These are phyloP conservation scores for Xenentodon cancila DNA, from an alignment of 2,797 vertebrate genomes.

Conservation along the genomic window DNA sequence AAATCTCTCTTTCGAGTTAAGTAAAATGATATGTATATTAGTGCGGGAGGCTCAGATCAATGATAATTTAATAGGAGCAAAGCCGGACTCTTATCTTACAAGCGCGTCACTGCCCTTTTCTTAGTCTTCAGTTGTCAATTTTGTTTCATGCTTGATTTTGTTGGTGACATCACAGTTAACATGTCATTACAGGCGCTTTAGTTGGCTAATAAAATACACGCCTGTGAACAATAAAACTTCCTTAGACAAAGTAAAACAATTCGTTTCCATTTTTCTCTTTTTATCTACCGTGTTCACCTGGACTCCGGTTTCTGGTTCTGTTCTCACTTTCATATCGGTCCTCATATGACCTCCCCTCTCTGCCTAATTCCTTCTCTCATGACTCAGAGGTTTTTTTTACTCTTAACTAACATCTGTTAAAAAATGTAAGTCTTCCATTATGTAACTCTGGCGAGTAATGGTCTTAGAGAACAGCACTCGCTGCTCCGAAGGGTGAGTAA, in stretches of 20 bases:
- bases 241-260: not conserved
- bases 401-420: conserved; percentile 48
- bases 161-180: too few relatives aligned
- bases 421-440: conserved; percentile 49
- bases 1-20: too few relatives aligned
- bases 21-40: too few relatives aligned
- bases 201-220: too few relatives aligned
- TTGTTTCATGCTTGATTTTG: too few relatives aligned
- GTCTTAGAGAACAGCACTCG: conserved; percentile 28
- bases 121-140: too few relatives aligned
- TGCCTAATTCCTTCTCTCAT: conserved; percentile 19
- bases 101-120: too few relatives aligned
- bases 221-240: too few relatives aligned
- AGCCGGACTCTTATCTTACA: too few relatives aligned
- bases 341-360: conserved; percentile 11
- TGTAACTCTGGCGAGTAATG: conserved; percentile 47
- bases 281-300: not conserved
- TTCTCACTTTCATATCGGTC: conserved; percentile 12
- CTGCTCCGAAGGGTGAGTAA: conserved; percentile 40
- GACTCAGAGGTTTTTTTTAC: conserved; percentile 32
- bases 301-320: not conserved
- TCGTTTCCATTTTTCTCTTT: not conserved
- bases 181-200: too few relatives aligned
- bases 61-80: too few relatives aligned
- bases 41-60: too few relatives aligned